A percentile compares a stretch with the other conserved stretches of the same genome.
Conservation (phyloP, 2,113 vertebrate species). For the Pseudorasbora parva region DNA sequence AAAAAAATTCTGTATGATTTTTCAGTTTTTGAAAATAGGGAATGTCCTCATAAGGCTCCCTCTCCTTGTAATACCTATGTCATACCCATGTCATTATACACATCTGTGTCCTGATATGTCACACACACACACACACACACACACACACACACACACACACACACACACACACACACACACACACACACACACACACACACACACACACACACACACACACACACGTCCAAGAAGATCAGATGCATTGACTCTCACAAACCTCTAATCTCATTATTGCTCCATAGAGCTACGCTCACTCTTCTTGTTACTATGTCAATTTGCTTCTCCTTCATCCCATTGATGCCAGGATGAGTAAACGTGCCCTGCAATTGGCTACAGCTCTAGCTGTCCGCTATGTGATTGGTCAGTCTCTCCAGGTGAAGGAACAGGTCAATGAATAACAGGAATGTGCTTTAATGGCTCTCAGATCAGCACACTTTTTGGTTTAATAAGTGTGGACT, state of each 20-base stretch:
- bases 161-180: too few relatives aligned
- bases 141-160: too few relatives aligned
- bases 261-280: slow-evolving; percentile 38
- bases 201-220: too few relatives aligned
- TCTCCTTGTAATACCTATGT: too few relatives aligned
- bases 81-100: too few relatives aligned
- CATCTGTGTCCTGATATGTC: too few relatives aligned
- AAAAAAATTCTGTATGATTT: too few relatives aligned
- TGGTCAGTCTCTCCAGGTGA: slow-evolving; percentile 9
- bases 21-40: too few relatives aligned
- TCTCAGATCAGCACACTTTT: not conserved
- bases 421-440: slow-evolving; percentile 9
- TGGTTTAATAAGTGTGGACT: not conserved
- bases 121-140: too few relatives aligned
- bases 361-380: slow-evolving; percentile 1
- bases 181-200: too few relatives aligned
- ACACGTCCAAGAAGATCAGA: slow-evolving; percentile 30
- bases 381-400: not conserved
- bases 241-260: slow-evolving; percentile 26
- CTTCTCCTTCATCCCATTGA: slow-evolving; percentile 3
- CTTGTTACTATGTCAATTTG: slow-evolving; percentile 33
- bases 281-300: slow-evolving; percentile 28
- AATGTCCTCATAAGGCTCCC: too few relatives aligned
- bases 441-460: not conserved
- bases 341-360: not conserved